A percentile compares a stretch with the other conserved stretches of the same genome.
phyloP scores from a whole-genome alignment of 2,888 invertebrate genomes.

The Scaeva pyrastri region DNA sequence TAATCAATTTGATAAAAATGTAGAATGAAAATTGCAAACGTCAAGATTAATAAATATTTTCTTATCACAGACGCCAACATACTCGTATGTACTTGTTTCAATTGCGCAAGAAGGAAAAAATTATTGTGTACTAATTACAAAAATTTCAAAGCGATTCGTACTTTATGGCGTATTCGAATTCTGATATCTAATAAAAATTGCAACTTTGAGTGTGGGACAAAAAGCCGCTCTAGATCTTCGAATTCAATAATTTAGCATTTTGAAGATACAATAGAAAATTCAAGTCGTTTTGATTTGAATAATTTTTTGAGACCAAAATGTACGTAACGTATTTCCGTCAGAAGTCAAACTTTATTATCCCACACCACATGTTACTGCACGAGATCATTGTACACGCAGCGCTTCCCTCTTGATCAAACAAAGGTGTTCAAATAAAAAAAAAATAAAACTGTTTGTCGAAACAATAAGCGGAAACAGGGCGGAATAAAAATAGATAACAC shows the following conservation, averaged over 20 bases:
- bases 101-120: constrained; percentile 7
- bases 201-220: no score
- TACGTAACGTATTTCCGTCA: not conserved
- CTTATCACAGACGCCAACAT: constrained; percentile 49
- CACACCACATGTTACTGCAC: constrained; percentile 19
- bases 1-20: constrained; percentile 34
- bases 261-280: no score
- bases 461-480: not conserved
- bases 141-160: not conserved
- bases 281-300: no score
- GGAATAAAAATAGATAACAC: constrained; percentile 32
- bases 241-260: no score
- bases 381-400: not conserved
- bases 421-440: constrained; percentile 58
- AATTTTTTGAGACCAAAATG: no score
- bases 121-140: not conserved
- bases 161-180: not conserved
- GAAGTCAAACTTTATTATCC: not conserved
- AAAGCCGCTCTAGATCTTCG: no score
- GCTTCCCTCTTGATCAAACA: constrained; percentile 32
- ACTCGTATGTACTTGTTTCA: not conserved
- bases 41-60: constrained; percentile 49
- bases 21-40: constrained; percentile 35
- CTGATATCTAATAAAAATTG: no score
- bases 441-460: constrained; percentile 24